Evolutionary conservation across 1,140 invertebrate species (phyloP).

Genomic region (Aphaenogaster rudis): DNA sequence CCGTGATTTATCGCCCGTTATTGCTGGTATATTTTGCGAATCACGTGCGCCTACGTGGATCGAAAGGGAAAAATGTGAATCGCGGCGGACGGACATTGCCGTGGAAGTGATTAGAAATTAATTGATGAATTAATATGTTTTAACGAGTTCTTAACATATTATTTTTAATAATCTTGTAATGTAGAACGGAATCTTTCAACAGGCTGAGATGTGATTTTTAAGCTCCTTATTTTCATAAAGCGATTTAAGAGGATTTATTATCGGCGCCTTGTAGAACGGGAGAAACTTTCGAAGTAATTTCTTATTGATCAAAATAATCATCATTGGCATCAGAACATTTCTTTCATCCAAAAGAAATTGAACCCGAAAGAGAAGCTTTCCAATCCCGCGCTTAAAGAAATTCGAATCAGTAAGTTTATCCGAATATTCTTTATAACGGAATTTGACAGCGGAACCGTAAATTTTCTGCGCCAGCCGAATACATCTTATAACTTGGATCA

Average conservation of each 20-base stretch:
- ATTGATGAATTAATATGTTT: neutral
- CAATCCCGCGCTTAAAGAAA: neutral
- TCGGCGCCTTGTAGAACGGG: neutral
- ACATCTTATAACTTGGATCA: slow-evolving; percentile 25
- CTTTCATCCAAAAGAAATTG: neutral
- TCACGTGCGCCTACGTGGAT: slow-evolving; percentile 32
- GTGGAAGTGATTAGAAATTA: neutral
- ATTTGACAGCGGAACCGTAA: slow-evolving; percentile 9
- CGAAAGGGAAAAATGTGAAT: neutral
- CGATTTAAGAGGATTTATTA: neutral
- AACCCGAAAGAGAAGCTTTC: neutral
- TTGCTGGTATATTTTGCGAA: slow-evolving; percentile 19
- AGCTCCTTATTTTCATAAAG: neutral
- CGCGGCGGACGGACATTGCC: neutral
- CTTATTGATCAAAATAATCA: neutral
- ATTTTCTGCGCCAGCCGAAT: slow-evolving; percentile 17
- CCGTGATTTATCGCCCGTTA: slow-evolving; percentile 19
- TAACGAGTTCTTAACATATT: neutral
- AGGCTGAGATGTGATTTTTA: neutral
- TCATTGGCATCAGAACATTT: neutral
- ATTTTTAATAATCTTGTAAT: neutral
- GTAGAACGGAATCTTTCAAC: neutral
- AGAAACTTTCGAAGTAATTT: neutral
- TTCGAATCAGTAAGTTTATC: neutral
- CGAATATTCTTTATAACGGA: neutral